Base-by-base conservation (phyloP, 2,113 vertebrate species). In the Sceloporus tristichus region DNA sequence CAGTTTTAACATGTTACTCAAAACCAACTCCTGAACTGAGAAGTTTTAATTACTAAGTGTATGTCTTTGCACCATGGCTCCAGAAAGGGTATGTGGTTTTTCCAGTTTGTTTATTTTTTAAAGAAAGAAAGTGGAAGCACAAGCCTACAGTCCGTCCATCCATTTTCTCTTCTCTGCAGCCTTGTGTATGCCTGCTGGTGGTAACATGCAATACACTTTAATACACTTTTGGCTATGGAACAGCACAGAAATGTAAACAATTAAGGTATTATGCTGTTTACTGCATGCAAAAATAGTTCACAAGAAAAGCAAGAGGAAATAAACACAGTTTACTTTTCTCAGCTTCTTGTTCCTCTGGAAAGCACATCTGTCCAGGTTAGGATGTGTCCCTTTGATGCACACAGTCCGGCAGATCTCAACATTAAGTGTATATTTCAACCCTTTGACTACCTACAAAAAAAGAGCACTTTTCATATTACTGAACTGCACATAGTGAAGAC, bases 351-450 rank as follows among this genome's bases (percentile, higher is more conserved):
- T 92, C 79, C 68, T 92, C 71, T 96, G 96, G 84, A 96, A 96
- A 79, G 90, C 23, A 65, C 96, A 96, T 42, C 85, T 7, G 62
- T 96, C 96, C 87, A 96, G 91, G 10, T 14, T 27, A 0, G 71
- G 13, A 1, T 91, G 87, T 1, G 23, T 3, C 4, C 19, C 94
- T 86, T 96, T 96, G 66, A 54, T 92, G 92, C 96, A 96, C 8
- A 62, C 90, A 0, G 96, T 96, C 87, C 95, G 93, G 48, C 90
- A 0, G 1, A 96, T 94, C 29, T 95, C 84, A 19, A 93, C 1
- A 18, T 91, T 54, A 1, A 96, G 85, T 91, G 92, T 92, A 29
- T 95, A 96, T 79, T 94, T 96, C 85, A 96, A 80, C n/a, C 96
- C 96, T 86, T 93, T 96, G 19, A 96, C 95, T 68, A 96, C 75